Evolutionary conservation across 2,888 invertebrate species (phyloP).

Genomic region (Ophioninae sp.): DNA sequence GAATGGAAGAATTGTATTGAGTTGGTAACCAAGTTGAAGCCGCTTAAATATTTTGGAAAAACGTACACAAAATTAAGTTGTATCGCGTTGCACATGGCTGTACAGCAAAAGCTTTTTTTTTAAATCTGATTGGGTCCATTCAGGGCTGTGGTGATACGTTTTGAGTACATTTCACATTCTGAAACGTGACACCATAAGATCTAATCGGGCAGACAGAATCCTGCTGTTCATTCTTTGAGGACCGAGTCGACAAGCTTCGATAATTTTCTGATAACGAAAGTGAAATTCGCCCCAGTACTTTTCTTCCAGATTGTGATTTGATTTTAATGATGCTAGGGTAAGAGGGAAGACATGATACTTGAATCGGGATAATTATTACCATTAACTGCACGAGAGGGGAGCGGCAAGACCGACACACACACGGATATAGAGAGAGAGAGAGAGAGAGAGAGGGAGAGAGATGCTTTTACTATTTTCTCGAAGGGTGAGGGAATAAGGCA

Average conservation of each 20-base stretch:
- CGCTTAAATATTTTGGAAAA: too few relatives aligned
- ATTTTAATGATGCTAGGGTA: conserved; percentile 75
- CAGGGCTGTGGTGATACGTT: too few relatives aligned
- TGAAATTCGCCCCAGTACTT: background rate
- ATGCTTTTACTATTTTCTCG: conserved; percentile 71
- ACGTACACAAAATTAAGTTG: too few relatives aligned
- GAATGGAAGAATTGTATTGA: too few relatives aligned
- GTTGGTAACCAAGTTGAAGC: too few relatives aligned
- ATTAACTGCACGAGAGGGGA: conserved; percentile 76
- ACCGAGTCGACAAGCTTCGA: background rate
- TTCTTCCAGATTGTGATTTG: conserved; percentile 71
- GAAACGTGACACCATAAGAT: too few relatives aligned
- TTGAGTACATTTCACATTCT: too few relatives aligned
- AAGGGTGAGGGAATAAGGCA: conserved; percentile 56
- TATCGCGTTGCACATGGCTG: too few relatives aligned
- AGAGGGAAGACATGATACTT: conserved; percentile 48
- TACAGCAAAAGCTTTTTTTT: too few relatives aligned
- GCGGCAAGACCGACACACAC: conserved; percentile 45
- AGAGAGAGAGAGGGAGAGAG: conserved; percentile 42
- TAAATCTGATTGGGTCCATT: too few relatives aligned
- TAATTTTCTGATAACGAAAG: background rate
- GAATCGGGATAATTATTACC: conserved; percentile 74
- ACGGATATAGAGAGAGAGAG: conserved; percentile 65
- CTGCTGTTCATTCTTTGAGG: background rate
- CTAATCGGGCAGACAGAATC: too few relatives aligned